phyloP scores from a whole-genome alignment of 1,140 invertebrate species.

The Trichonephila inaurata region DNA sequence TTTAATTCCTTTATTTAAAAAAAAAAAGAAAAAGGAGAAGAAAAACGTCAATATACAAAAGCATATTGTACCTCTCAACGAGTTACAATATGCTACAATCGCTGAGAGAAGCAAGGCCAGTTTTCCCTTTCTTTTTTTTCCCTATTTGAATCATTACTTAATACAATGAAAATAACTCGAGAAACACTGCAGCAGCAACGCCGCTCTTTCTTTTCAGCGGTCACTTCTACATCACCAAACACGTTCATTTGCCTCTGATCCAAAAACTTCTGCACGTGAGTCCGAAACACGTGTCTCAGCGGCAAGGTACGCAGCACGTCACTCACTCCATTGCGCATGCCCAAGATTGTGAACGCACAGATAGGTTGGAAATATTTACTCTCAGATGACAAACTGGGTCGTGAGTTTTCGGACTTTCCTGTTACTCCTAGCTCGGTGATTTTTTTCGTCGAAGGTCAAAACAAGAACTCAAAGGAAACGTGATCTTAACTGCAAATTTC shows the following conservation, averaged over 20 bases:
- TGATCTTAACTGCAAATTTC: too few species aligned
- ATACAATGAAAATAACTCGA: not conserved
- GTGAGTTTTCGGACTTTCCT: constrained; percentile 13
- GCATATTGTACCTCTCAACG: too few species aligned
- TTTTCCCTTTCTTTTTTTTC: not conserved
- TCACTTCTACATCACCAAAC: not conserved
- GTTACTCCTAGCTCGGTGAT: not conserved
- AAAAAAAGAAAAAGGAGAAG: too few species aligned
- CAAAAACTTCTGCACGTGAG: not conserved
- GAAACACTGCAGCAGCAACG: not conserved
- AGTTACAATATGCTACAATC: not conserved
- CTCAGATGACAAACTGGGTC: constrained; percentile 11
- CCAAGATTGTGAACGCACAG: not conserved
- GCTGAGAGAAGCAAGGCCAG: not conserved
- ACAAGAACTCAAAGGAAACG: too few species aligned
- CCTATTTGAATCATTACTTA: not conserved
- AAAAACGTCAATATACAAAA: too few species aligned
- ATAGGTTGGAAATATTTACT: constrained; percentile 9
- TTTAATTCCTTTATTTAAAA: too few species aligned
- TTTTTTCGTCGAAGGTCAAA: constrained; percentile 11
- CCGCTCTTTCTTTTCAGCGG: not conserved
- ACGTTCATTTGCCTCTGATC: not conserved
- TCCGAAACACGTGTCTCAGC: not conserved
- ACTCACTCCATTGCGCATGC: constrained; percentile 7
- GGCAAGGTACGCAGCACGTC: not conserved